These are phyloP conservation scores for Spilosoma lubricipeda DNA, from an alignment of 2,888 invertebrate genomes.

Conservation along the genomic window DNA sequence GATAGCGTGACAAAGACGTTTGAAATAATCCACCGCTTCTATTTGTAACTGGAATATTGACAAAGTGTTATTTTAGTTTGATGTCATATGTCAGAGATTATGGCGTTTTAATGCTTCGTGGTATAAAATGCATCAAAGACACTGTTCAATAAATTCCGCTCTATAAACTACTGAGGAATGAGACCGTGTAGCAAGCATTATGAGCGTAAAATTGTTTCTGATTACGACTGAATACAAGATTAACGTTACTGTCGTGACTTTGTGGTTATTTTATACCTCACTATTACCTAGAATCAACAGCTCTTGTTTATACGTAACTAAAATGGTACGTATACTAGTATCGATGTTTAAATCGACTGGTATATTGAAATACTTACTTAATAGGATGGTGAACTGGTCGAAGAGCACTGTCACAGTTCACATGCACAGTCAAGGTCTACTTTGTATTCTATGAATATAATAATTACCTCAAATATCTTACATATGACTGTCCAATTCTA, in stretches of 20 bases:
- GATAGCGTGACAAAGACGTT: slow-evolving; percentile 52
- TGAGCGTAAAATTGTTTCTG: not conserved
- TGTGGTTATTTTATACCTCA: not conserved
- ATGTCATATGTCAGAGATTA: not conserved
- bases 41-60: slow-evolving; percentile 29
- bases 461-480: no score
- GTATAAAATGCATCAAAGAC: slow-evolving; percentile 1
- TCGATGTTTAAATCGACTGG: not conserved
- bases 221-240: not conserved
- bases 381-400: no score
- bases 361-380: no score
- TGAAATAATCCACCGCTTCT: slow-evolving; percentile 32
- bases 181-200: not conserved
- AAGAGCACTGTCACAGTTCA: no score
- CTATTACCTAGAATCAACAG: not conserved
- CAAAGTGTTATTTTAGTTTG: not conserved
- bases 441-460: no score
- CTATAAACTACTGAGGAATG: not conserved
- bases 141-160: not conserved
- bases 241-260: not conserved
- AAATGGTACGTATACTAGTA: not conserved
- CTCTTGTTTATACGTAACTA: not conserved
- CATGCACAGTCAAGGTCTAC: no score
- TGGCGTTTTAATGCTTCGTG: slow-evolving; percentile 5
- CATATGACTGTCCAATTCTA: no score